Evolutionary conservation across 2,113 vertebrate species (phyloP).

Genomic region (Spheniscus mendiculus): DNA sequence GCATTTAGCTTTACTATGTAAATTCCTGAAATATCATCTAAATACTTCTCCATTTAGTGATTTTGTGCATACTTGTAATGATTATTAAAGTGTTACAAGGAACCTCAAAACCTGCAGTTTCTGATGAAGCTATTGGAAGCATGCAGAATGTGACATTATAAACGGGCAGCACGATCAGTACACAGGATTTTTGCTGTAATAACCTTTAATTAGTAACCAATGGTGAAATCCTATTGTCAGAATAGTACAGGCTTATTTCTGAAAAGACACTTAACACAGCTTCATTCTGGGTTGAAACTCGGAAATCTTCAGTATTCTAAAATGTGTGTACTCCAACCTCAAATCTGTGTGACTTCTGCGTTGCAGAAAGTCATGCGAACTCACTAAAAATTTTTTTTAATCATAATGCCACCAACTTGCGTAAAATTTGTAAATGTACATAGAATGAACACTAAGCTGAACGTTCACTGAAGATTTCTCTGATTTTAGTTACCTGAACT

Average conservation of each 20-base stretch:
- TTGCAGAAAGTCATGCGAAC: neutral
- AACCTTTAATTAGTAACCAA: neutral
- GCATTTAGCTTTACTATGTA: neutral
- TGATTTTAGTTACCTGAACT: neutral
- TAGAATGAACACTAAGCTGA: neutral
- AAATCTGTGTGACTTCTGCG: neutral
- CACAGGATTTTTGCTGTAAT: neutral
- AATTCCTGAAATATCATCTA: neutral
- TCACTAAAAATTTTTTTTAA: neutral
- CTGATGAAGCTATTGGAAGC: neutral
- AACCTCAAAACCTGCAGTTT: neutral
- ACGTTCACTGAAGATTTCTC: neutral
- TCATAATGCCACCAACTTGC: neutral
- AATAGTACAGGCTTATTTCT: neutral
- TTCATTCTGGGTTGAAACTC: neutral
- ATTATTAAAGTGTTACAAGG: neutral
- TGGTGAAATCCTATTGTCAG: neutral
- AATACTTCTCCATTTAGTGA: too few relatives aligned
- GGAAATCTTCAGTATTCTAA: neutral
- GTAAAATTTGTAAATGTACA: neutral
- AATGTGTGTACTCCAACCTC: rapidly evolving
- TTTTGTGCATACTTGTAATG: neutral
- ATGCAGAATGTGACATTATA: neutral
- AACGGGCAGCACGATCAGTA: neutral
- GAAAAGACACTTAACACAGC: neutral